Evolutionary conservation across 2,888 invertebrate species (phyloP), one percentile per base, ranked within the genome.

Genomic region (Notodromas monacha): DNA sequence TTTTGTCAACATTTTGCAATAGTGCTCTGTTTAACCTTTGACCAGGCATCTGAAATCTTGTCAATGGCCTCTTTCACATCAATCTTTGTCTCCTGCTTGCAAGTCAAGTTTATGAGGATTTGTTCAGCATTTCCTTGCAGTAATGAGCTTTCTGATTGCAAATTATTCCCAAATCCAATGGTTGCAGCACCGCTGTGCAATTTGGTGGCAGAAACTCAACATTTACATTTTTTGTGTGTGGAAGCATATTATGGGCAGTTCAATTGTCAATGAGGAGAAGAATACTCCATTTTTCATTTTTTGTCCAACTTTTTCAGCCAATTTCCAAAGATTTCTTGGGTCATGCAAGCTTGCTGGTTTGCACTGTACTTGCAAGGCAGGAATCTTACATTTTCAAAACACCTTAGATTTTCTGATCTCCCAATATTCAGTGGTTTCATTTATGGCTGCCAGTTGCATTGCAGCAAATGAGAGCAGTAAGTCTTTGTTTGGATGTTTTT

Each of bases 281-380:
- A 10, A 42, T 40, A 36, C 42, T 43, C 14, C 40, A 33, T 29
- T 33, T 31, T 26, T 41, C 39, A 33, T 31, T 41, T 36, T 34
- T 33, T 28, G 36, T 43, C 39, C 38, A 39, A 40, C 12, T 34
- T 37, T 33, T 37, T 14, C 16, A 41, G 32, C 40, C 42, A 42
- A 14, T 39, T 34, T 3, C 14, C 12, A 28, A 40, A 42, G 16
- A 45, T 30, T 34, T 38, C 33, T 11, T 36, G 36, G 30, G 43
- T 48, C 45, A 50, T 47, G 46, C 45, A 46, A 12, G 45, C 40
- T 33, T 34, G 45, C 14, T 32, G 30, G 31, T 40, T 39, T 5
- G 29, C 14, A 8, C 28, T 12, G 16, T 40, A 39, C 2, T 33
- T 26, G n/a, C 21, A 21, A 8, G 21, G 40, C 34, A 42, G 43